Conservation (phyloP, 1,140 invertebrate species). For the Gryon sp. region DNA sequence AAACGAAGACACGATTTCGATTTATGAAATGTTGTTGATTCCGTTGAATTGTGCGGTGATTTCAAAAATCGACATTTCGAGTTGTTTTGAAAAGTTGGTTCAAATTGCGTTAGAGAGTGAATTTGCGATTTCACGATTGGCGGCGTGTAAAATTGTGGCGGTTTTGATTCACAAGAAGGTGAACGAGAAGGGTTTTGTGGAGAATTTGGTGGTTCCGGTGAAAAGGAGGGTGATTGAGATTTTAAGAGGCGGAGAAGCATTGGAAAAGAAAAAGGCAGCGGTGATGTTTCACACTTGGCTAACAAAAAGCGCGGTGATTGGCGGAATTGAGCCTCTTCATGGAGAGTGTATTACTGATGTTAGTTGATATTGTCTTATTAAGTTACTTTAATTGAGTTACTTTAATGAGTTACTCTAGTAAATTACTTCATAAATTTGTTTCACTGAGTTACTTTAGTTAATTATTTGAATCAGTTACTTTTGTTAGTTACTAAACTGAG, state of each 20-base stretch:
- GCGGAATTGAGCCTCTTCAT: constrained; percentile 35
- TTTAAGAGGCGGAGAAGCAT: constrained; percentile 16
- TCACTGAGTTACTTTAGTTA: too few relatives aligned
- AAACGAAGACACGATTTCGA: constrained; percentile 28
- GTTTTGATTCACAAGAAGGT: constrained; percentile 51
- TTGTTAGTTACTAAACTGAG: too few relatives aligned
- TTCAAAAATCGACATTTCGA: constrained; percentile 17
- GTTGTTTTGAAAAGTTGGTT: constrained; percentile 42
- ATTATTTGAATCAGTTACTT: too few relatives aligned
- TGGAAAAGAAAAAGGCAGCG: constrained; percentile 35
- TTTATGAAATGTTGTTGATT: constrained; percentile 42
- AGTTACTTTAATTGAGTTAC: background rate
- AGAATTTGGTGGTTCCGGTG: constrained; percentile 44
- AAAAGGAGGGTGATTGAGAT: constrained; percentile 26
- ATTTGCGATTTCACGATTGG: constrained; percentile 21
- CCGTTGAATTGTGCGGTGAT: constrained; percentile 43
- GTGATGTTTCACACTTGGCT: constrained; percentile 53
- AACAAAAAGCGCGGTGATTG: constrained; percentile 50
- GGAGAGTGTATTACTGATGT: constrained; percentile 51
- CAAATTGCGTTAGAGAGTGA: constrained; percentile 21
- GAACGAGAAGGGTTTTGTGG: constrained; percentile 35
- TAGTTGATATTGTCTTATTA: constrained; percentile 4
- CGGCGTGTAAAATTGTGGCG: constrained; percentile 45
- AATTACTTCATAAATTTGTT: too few relatives aligned
- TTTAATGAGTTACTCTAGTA: too few relatives aligned